Base-by-base conservation (phyloP, 2,888 invertebrate species). In the Sthenelais limicola region DNA sequence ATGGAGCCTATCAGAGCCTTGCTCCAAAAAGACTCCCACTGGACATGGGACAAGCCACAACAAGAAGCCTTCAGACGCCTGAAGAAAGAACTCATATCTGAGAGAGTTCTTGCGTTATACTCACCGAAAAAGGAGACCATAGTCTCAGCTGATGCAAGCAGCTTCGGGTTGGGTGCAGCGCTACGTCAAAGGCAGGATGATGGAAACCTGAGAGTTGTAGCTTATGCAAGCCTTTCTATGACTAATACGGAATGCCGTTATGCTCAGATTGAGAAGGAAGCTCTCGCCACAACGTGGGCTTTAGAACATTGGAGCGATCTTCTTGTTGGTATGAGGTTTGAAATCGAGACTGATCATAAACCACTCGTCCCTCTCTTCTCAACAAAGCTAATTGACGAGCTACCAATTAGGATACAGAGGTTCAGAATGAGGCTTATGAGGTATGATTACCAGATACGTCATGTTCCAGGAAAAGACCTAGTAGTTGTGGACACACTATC, bases 211-310 rank as follows among this genome's bases (percentile, higher is more conserved):
- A 78, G 83, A 67, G 81, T 85, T 21, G 82, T 88, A 9, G 82
- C 82, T 2, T 88, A 84, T 75, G 83, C 82, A 0, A 86, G 30
- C n/a, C n/a, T n/a, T n/a, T n/a, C n/a, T n/a, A n/a, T n/a, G n/a
- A 80, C 79, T 48, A 73, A 71, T 1, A 76, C 84, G 2, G 85
- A 88, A 74, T 77, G 75, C 26, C 72, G 81, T 26, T 87, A 86
- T 71, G 83, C 84, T 5, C 71, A 71, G 54, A 71, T 58, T 35
- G 71, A 71, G 32, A 71, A 71, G 28, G 71, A 58, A 26, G 71
- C 71, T 43, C 47, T 71, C 30, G 71, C 38, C 26, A 71, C 58
- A 15, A 58, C 58, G 18, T 52, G 35, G 30, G 5, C 51, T n/a
- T 33, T 48, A 4, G 68, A 68, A 9, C 24, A 30, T 18, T 70